Evolutionary conservation across 2,888 invertebrate species (phyloP).

Genomic region (Noctuana brunneofusca): DNA sequence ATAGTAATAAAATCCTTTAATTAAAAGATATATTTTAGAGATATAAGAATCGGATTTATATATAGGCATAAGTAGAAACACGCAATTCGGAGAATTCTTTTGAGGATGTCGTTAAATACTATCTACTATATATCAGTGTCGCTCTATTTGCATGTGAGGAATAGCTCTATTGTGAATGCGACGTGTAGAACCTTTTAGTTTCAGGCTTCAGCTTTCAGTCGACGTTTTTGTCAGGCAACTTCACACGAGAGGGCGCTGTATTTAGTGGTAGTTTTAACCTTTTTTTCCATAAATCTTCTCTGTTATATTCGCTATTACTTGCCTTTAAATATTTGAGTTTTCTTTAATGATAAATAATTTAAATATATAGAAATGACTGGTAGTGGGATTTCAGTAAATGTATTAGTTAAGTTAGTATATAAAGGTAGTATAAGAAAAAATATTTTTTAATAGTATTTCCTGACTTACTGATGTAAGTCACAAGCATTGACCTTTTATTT

Average conservation of each 20-base stretch:
- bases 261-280: constrained; percentile 3
- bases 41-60: too few species aligned
- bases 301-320: not conserved
- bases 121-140: not conserved
- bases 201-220: constrained; percentile 37
- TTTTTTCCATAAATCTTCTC: not conserved
- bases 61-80: too few species aligned
- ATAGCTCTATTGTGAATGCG: constrained; percentile 3
- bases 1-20: too few species aligned
- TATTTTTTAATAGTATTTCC: too few species aligned
- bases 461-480: constrained; percentile 3
- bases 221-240: constrained; percentile 40
- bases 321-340: not conserved
- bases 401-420: too few species aligned
- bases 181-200: constrained; percentile 42
- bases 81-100: too few species aligned
- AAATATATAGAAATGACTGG: too few species aligned
- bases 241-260: constrained; percentile 45
- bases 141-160: not conserved
- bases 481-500: not conserved
- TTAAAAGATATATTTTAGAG: too few species aligned
- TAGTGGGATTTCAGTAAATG: too few species aligned
- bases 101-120: not conserved
- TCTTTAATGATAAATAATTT: not conserved
- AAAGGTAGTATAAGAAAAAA: too few species aligned